phyloP scores from a whole-genome alignment of 64 coral and sea anemone genomes.

The Montipora cactus region DNA sequence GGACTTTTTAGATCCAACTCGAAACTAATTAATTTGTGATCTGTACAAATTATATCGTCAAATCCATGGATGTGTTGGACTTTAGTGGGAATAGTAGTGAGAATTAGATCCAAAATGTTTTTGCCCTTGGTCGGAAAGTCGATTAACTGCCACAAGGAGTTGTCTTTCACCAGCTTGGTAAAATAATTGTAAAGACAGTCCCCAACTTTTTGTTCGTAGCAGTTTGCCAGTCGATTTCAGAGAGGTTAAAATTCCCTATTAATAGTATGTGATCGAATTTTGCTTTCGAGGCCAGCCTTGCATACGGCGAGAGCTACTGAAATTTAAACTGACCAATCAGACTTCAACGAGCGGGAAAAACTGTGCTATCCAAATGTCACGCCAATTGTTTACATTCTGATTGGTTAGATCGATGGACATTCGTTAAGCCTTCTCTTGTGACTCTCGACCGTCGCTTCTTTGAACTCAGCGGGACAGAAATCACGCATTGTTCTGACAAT shows the following conservation, averaged over 20 bases:
- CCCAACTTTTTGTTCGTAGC: neutral
- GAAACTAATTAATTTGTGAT: slow-evolving; percentile 18
- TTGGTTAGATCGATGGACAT: no score
- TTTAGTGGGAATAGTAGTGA: slow-evolving; percentile 43
- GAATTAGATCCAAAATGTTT: slow-evolving; percentile 37
- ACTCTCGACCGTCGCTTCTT: no score
- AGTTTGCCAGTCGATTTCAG: slow-evolving; percentile 38
- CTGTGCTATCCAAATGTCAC: no score
- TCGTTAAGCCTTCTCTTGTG: no score
- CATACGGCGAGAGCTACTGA: no score
- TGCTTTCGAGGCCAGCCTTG: slow-evolving; percentile 1
- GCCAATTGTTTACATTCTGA: no score
- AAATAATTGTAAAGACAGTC: neutral
- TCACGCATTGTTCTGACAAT: no score
- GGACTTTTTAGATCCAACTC: neutral
- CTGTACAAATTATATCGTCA: slow-evolving; percentile 39
- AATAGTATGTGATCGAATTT: slow-evolving; percentile 46
- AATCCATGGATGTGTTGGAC: slow-evolving; percentile 30
- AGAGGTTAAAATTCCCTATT: slow-evolving; percentile 23
- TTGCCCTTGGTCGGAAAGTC: slow-evolving; percentile 19
- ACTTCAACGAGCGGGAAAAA: no score
- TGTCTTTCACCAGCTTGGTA: slow-evolving; percentile 13
- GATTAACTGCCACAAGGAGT: slow-evolving; percentile 7
- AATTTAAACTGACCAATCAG: no score
- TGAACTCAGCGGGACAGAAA: no score